Conservation (phyloP, 2,888 invertebrate species). For the Nomada ruficornis region DNA sequence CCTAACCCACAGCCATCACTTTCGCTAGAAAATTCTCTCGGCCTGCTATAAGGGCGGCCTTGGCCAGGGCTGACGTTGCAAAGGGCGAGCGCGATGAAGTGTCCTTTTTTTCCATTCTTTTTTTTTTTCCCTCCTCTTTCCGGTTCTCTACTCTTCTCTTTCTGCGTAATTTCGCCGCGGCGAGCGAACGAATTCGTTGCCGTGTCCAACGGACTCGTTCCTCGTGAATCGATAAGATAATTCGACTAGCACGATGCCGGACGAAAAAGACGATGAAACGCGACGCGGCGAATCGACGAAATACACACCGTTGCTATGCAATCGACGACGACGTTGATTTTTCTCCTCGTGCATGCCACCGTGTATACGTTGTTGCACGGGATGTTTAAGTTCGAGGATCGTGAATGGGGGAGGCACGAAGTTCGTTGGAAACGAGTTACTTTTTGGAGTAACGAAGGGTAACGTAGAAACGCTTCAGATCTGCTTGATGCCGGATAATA, state of each 20-base stretch:
- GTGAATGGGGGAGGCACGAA: background rate
- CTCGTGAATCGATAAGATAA: conserved; percentile 62
- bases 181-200: conserved; percentile 7
- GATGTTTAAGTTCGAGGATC: background rate
- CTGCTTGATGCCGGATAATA: conserved; percentile 15
- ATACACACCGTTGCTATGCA: conserved; percentile 65
- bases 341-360: background rate
- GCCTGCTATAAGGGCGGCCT: conserved; percentile 59
- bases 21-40: conserved; percentile 73
- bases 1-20: conserved; percentile 77
- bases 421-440: background rate
- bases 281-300: conserved; percentile 56
- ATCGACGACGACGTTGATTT: conserved; percentile 12
- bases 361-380: background rate
- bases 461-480: conserved; percentile 12
- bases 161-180: background rate
- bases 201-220: conserved; percentile 12
- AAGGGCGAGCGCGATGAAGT: conserved; percentile 59
- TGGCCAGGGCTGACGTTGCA: conserved; percentile 72
- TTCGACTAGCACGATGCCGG: conserved; percentile 47
- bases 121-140: background rate
- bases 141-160: background rate
- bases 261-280: conserved; percentile 43
- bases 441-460: background rate
- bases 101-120: conserved; percentile 1